Evolutionary conservation across 1,140 invertebrate genomes (phyloP).

Genomic region (Gonatopus flavifemur): DNA sequence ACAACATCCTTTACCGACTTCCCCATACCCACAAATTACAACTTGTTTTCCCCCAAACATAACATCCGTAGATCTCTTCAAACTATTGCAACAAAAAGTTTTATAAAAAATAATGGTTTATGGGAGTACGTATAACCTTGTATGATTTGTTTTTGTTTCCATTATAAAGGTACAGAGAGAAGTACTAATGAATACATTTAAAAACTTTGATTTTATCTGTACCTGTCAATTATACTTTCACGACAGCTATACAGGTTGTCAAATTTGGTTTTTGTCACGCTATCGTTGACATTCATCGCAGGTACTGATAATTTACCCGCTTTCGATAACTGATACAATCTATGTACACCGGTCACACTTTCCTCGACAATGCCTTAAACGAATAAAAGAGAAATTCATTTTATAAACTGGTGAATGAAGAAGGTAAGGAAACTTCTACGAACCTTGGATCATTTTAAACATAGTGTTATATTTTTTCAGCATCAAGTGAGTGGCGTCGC

Average conservation of each 20-base stretch:
- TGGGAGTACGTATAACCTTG: slow-evolving; percentile 9
- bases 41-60: slow-evolving; percentile 99
- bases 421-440: neutral
- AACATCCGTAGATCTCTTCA: slow-evolving; percentile 94
- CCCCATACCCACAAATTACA: slow-evolving; percentile 95
- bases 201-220: slow-evolving; percentile 39
- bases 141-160: neutral
- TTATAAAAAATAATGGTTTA: slow-evolving; percentile 2
- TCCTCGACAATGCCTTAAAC: slow-evolving; percentile 92
- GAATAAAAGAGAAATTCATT: slow-evolving; percentile 29
- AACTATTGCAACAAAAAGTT: slow-evolving; percentile 58
- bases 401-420: neutral
- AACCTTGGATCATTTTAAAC: slow-evolving; percentile 94
- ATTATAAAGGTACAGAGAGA: neutral
- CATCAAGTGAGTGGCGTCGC: slow-evolving; percentile 96
- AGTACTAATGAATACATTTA: slow-evolving; percentile 1
- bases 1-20: slow-evolving; percentile 97
- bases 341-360: slow-evolving; percentile 95
- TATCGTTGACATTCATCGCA: slow-evolving; percentile 99
- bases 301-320: slow-evolving; percentile 93
- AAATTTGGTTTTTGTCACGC: slow-evolving; percentile 99
- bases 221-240: slow-evolving; percentile 89
- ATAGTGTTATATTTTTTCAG: slow-evolving; percentile 94
- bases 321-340: slow-evolving; percentile 94
- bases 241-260: slow-evolving; percentile 94